Conservation (phyloP, 2,888 invertebrate genomes). For the Aspidapion aeneum region DNA sequence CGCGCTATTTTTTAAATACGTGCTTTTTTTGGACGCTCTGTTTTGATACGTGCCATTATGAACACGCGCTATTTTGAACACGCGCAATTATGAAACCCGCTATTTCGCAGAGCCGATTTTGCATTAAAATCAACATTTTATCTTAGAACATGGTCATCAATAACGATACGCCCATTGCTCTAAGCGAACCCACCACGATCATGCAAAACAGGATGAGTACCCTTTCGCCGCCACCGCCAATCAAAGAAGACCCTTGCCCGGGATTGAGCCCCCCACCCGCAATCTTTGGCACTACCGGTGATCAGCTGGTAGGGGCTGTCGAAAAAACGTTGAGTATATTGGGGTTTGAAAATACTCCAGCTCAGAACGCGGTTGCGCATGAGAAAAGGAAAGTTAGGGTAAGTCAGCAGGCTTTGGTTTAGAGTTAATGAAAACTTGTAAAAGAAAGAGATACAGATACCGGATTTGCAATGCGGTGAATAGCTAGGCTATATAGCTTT, state of each 20-base stretch:
- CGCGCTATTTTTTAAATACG: no score
- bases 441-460: neutral
- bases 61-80: no score
- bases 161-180: neutral
- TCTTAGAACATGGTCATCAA: neutral
- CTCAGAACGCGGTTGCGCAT: constrained; percentile 40
- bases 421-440: neutral
- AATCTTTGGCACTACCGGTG: constrained; percentile 30
- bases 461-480: neutral
- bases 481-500: no score
- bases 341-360: constrained; percentile 41
- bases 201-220: neutral
- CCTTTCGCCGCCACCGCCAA: neutral
- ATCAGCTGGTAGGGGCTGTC: constrained; percentile 47
- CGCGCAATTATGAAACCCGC: no score
- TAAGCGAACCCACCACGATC: neutral
- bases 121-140: no score
- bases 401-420: constrained; percentile 14
- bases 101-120: no score
- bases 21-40: no score
- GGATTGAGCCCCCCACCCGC: neutral
- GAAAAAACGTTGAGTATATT: constrained; percentile 47
- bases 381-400: constrained; percentile 46
- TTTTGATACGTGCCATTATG: no score
- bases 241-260: neutral